Base-by-base conservation (phyloP, 2,888 invertebrate species). In the Acanthosepion pharaonis region DNA sequence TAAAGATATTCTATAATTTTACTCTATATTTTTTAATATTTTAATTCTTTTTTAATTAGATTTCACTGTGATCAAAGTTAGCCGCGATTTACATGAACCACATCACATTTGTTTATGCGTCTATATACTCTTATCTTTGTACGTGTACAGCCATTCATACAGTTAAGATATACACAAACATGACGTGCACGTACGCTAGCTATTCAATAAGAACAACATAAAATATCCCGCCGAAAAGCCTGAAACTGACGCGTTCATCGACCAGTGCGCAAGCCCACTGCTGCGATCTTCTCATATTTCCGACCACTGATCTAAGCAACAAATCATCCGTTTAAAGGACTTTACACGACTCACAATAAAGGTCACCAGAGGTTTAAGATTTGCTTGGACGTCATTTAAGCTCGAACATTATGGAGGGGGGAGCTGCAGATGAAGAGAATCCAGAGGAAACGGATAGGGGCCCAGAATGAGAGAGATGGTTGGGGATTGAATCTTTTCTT, bases 241-340 rank as follows among this genome's bases (percentile, higher is more conserved):
- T 78, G 78, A 11, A 33, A n/a, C 3, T 78, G 78, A 78, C 78
- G 78, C 78, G 33, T 15, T 15, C n/a, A 33, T 33, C 78, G n/a
- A 11, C n/a, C n/a, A 11, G 15, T 78, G n/a, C 11, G 78, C n/a
- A n/a, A 4, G 3, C 33, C 78, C 9, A 78, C n/a, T n/a, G n/a
- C n/a, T n/a, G n/a, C 78, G n/a, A 78, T 78, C 78, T 4, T 78
- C 78, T 78, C 78, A n/a, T n/a, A n/a, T 78, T 78, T 78, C 78
- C 78, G 78, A 15, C 78, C 78, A 78, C 78, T 78, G 78, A 33
- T 78, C 78, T n/a, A n/a, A 33, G n/a, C 33, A 78, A 78, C 78
- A 78, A 78, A 78, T 78, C 78, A 78, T 78, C n/a, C 78, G 78
- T n/a, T 78, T 78, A 78, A 78, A 78, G n/a, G 78, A 78, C 78